A percentile compares a stretch with the other conserved stretches of the same genome.
Evolutionary conservation across 1,140 invertebrate species (phyloP).

Genomic region (Drosophila ananassae): DNA sequence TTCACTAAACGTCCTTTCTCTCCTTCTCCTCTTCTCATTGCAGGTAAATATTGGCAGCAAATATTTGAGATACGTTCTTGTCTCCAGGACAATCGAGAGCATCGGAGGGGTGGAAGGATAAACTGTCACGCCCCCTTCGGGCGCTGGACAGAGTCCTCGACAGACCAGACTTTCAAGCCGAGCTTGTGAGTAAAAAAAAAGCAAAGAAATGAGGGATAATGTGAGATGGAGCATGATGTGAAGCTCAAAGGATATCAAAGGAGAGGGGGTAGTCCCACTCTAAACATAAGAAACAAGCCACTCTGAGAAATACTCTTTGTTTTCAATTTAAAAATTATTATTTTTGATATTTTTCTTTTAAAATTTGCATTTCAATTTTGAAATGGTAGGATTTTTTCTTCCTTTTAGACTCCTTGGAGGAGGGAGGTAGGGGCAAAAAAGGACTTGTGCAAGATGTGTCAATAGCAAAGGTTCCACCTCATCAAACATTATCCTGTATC

Average conservation of each 20-base stretch:
- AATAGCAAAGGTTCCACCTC: constrained; percentile 44
- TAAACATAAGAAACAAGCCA: not conserved
- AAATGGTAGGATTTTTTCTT: not conserved
- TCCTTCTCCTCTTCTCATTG: constrained; percentile 34
- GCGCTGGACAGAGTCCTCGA: not conserved
- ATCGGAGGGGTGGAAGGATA: not conserved
- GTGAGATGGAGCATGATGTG: constrained; percentile 33
- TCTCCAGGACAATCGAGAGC: constrained; percentile 40
- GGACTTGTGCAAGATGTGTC: constrained; percentile 24
- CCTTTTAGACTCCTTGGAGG: not conserved
- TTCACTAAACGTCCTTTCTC: constrained; percentile 16
- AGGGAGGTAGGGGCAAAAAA: not conserved
- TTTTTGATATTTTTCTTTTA: not conserved
- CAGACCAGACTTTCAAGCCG: constrained; percentile 30
- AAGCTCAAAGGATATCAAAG: not conserved
- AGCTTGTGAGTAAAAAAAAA: constrained; percentile 3
- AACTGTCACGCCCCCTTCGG: constrained; percentile 26
- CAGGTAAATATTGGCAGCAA: constrained; percentile 76
- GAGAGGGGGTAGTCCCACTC: not conserved
- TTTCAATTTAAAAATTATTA: not conserved
- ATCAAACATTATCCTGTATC: constrained; percentile 41
- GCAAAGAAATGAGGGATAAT: constrained; percentile 48
- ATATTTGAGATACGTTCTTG: constrained; percentile 67
- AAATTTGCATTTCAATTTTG: constrained; percentile 1
- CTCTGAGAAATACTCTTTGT: too few relatives aligned